Conservation (phyloP, 2,113 vertebrate species). For the Steatornis caripensis region DNA sequence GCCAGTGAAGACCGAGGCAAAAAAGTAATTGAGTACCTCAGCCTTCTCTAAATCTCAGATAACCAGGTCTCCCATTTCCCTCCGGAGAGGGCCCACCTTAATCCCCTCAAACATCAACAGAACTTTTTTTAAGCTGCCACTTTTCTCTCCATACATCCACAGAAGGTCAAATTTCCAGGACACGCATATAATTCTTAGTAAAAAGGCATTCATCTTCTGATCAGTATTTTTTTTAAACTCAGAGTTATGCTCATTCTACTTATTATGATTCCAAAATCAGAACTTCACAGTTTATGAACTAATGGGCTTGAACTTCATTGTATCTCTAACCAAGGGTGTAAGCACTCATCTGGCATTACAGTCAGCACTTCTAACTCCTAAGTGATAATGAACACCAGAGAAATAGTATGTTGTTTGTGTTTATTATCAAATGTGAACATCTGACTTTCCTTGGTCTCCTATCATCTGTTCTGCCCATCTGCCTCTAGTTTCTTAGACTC, state of each 20-base stretch:
- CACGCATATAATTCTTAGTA: not conserved
- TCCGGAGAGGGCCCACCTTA: too few relatives aligned
- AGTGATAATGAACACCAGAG: not conserved
- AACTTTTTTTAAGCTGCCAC: not conserved
- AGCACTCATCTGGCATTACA: not conserved
- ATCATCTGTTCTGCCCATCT: conserved; percentile 10
- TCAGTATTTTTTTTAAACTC: not conserved
- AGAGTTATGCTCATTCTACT: not conserved
- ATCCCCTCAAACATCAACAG: not conserved
- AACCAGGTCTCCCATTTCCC: too few relatives aligned
- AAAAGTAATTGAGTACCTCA: too few relatives aligned
- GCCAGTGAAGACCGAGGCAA: too few relatives aligned
- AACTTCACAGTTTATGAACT: not conserved
- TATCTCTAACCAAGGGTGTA: not conserved
- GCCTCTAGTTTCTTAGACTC: not conserved
- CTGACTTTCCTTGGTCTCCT: not conserved
- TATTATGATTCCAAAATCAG: not conserved
- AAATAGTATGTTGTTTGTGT: not conserved
- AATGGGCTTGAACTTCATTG: not conserved
- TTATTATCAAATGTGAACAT: not conserved
- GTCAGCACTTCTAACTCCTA: not conserved
- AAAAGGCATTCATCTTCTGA: not conserved
- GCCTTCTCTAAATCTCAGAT: too few relatives aligned
- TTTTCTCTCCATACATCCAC: not conserved
- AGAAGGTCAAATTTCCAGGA: not conserved